These are phyloP conservation scores for Thaleichthys pacificus DNA, from an alignment of 2,797 vertebrate species.

Conservation along the genomic window DNA sequence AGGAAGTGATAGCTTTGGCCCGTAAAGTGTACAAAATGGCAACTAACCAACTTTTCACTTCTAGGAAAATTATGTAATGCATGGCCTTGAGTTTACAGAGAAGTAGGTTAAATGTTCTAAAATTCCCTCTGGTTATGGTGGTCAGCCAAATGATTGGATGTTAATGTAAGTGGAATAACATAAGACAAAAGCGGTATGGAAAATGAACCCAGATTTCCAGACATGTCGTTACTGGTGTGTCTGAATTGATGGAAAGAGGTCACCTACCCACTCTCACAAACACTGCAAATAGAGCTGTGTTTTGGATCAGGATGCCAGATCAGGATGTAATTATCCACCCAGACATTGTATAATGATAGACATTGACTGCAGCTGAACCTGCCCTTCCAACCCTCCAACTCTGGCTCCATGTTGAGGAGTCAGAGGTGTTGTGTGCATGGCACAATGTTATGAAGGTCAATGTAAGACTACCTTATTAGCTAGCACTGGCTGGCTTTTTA, in stretches of 20 bases:
- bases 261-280: not conserved
- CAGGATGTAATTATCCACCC: slow-evolving; percentile 33
- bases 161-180: no score
- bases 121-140: no score
- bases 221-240: not conserved
- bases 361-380: slow-evolving; percentile 29
- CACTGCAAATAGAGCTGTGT: slow-evolving; percentile 19
- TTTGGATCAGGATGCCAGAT: slow-evolving; percentile 27
- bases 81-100: no score
- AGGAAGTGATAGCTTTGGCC: not conserved
- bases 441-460: not conserved
- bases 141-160: no score
- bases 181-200: no score
- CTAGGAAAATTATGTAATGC: no score
- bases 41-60: no score
- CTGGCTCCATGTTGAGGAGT: slow-evolving; percentile 4
- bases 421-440: not conserved
- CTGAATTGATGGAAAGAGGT: no score
- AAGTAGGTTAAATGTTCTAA: no score
- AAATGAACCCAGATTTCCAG: not conserved
- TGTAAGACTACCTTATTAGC: slow-evolving; percentile 16
- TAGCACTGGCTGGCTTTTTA: slow-evolving; percentile 14
- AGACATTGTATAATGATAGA: slow-evolving; percentile 24
- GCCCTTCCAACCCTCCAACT: slow-evolving; percentile 1
- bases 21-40: no score